phyloP scores from a whole-genome alignment of 2,797 vertebrate genomes.

The Hozukius guyotensis region DNA sequence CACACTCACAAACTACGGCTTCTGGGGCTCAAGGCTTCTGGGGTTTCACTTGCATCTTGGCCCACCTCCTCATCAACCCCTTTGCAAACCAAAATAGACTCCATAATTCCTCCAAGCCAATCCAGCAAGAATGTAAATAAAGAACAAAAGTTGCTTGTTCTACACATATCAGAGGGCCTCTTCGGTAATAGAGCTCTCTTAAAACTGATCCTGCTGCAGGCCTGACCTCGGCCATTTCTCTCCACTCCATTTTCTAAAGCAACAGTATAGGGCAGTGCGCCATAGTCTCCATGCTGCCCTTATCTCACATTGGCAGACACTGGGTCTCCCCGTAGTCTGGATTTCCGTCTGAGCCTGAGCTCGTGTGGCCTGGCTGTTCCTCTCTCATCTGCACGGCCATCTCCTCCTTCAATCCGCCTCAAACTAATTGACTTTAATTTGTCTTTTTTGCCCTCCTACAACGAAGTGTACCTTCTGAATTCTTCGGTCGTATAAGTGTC shows the following conservation, averaged over 20 bases:
- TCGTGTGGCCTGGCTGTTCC: slow-evolving; percentile 50
- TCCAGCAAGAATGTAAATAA: slow-evolving; percentile 80
- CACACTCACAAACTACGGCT: slow-evolving; percentile 57
- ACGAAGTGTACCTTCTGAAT: slow-evolving; percentile 68
- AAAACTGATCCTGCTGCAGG: slow-evolving; percentile 73
- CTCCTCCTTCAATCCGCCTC: slow-evolving; percentile 50
- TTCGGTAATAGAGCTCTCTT: slow-evolving; percentile 60
- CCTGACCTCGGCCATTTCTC: slow-evolving; percentile 66
- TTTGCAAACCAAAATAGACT: slow-evolving; percentile 74
- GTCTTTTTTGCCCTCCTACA: slow-evolving; percentile 72
- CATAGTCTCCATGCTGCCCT: slow-evolving; percentile 53
- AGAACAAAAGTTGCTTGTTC: slow-evolving; percentile 81
- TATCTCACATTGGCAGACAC: slow-evolving; percentile 78
- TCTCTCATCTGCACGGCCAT: slow-evolving; percentile 67
- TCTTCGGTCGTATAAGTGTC: slow-evolving; percentile 61
- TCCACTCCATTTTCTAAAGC: slow-evolving; percentile 67
- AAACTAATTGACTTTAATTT: slow-evolving; percentile 82
- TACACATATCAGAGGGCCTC: slow-evolving; percentile 69
- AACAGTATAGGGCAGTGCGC: slow-evolving; percentile 54
- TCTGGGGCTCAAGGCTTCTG: slow-evolving; percentile 65
- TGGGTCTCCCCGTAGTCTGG: slow-evolving; percentile 70
- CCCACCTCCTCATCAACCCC: slow-evolving; percentile 72
- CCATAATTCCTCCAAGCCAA: slow-evolving; percentile 76
- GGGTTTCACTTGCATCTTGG: slow-evolving; percentile 78
- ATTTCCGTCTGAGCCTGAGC: slow-evolving; percentile 59